Evolutionary conservation across 2,888 invertebrate genomes (phyloP).

Genomic region (Iselma pallidipennis): DNA sequence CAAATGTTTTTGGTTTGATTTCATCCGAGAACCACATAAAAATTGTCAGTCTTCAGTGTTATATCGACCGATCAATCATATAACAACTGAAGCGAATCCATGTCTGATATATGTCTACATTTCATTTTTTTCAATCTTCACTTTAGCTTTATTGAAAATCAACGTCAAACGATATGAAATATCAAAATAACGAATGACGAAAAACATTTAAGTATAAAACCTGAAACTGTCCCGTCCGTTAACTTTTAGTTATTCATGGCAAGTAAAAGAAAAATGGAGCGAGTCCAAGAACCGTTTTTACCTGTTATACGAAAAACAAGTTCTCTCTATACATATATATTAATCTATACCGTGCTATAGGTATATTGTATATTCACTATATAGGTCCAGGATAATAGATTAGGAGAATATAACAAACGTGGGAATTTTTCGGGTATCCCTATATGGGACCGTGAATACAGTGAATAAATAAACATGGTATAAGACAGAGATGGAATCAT

Average conservation of each 20-base stretch:
- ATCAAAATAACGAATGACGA: no score
- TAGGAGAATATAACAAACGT: background rate
- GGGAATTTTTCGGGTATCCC: background rate
- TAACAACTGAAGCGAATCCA: background rate
- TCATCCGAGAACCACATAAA: no score
- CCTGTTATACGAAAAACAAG: constrained; percentile 48
- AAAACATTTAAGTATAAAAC: background rate
- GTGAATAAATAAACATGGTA: background rate
- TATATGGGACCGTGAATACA: background rate
- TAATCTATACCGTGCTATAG: background rate
- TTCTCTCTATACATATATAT: constrained; percentile 19
- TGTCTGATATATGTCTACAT: no score
- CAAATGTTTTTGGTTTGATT: no score
- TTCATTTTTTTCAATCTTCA: background rate
- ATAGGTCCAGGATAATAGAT: background rate
- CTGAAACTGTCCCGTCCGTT: constrained; percentile 18
- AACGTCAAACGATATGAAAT: background rate
- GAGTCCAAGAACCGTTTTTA: constrained; percentile 34
- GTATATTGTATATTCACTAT: background rate
- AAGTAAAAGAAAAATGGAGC: constrained; percentile 32
- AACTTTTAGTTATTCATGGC: constrained; percentile 23
- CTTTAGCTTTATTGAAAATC: background rate
- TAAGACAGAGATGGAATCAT: background rate
- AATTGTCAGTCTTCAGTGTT: background rate
- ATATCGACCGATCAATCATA: background rate